Base-by-base conservation (phyloP, 2,113 vertebrate species). In the Epinephelus moara region DNA sequence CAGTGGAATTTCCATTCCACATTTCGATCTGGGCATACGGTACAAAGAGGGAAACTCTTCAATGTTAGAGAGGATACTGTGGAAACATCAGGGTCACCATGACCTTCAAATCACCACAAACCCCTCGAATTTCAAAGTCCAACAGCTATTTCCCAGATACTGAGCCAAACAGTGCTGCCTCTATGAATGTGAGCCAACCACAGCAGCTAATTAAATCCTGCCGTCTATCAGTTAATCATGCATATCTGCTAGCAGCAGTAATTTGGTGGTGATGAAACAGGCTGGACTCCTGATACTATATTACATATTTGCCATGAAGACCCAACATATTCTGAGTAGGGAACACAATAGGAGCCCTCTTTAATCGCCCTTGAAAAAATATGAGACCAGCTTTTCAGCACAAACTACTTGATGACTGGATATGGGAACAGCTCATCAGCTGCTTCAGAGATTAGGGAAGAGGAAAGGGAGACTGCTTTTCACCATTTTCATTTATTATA, bases 1-100 rank as follows among this genome's bases (percentile, higher is more conserved):
- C 74, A 91, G 70, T 73, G 81, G 90, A 93, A 86, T 91, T 94
- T 94, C 92, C 94, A 85, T 90, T 88, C 66, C 56, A 40, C 73
- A 37, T 70, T 81, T 88, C 56, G 69, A 85, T 89, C 60, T 55
- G 60, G 18, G 15, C 37, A 2, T 49, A 56, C 11, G 6, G 40
- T 8, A 42, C 12, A 56, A 33, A 78, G 55, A 47, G 52, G 45
- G 78, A 42, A 73, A 70, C 63, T 55, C 61, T 77, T 60, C 25
- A 71, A 17, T 49, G 66, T 11, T 57, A 27, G 53, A 75, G 19
- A 23, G 70, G 17, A 77, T 69, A 80, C 25, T 81, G 72, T 55
- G 68, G 53, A 61, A 77, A 76, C 55, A 59, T 11, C 61, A 72
- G 37, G 75, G 81, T 82, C 89, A 85, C 47, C 25, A 10, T 64